A percentile compares a stretch with the other conserved stretches of the same genome.
Conservation (phyloP, 2,888 invertebrate genomes). For the Amphipyra tragopoginis region DNA sequence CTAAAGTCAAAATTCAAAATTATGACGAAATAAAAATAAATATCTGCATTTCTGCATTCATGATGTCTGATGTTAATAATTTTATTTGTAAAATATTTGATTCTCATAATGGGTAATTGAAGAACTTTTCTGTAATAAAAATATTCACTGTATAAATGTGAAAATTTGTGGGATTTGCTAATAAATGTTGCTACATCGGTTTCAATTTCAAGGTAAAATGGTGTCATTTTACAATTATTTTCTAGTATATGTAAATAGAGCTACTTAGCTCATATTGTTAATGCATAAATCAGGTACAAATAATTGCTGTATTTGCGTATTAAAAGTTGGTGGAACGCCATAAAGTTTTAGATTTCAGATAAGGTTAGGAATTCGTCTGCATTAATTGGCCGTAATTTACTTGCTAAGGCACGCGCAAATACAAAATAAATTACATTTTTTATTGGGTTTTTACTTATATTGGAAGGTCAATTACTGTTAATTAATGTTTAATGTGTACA, state of each 20-base stretch:
- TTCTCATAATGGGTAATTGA: slow-evolving; percentile 28
- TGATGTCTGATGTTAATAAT: slow-evolving; percentile 27
- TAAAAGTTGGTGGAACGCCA: not conserved
- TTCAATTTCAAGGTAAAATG: slow-evolving; percentile 37
- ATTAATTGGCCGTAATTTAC: not conserved
- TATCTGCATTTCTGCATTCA: slow-evolving; percentile 10
- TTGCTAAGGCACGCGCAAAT: not conserved
- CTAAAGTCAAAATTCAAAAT: too few relatives aligned
- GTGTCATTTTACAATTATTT: slow-evolving; percentile 23
- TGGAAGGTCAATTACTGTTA: too few relatives aligned
- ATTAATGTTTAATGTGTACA: too few relatives aligned
- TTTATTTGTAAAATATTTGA: slow-evolving; percentile 22
- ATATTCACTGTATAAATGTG: slow-evolving; percentile 20
- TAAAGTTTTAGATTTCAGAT: not conserved
- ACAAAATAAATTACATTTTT: not conserved
- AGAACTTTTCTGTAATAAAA: not conserved
- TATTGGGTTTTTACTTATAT: too few relatives aligned
- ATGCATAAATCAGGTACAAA: not conserved
- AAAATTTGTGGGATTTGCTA: slow-evolving; percentile 22
- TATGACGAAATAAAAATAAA: slow-evolving; percentile 35
- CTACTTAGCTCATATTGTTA: not conserved
- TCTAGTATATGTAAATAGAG: slow-evolving; percentile 1
- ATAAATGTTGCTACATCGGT: slow-evolving; percentile 25
- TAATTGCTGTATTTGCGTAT: not conserved
- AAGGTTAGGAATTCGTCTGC: not conserved